Conservation (phyloP, 1,140 invertebrate genomes). For the Brachionus paranguensis region DNA sequence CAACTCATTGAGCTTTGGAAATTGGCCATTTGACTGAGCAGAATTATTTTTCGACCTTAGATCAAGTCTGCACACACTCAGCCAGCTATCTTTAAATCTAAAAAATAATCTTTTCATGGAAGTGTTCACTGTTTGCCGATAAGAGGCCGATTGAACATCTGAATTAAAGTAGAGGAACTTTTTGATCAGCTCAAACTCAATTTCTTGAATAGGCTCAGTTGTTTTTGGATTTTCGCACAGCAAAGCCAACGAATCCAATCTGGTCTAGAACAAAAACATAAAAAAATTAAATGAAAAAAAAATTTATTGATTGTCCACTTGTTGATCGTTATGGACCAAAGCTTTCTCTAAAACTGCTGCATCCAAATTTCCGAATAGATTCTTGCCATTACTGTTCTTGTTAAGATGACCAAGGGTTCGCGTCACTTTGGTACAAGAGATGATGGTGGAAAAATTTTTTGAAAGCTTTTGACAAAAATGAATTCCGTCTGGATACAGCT, state of each 20-base stretch:
- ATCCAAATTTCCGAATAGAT: neutral
- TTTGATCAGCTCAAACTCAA: slow-evolving; percentile 64
- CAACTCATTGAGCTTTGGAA: neutral
- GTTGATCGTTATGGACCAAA: neutral
- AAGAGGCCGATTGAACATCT: slow-evolving; percentile 61
- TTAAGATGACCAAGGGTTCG: neutral
- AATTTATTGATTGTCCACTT: neutral
- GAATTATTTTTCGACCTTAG: neutral
- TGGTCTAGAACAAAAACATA: slow-evolving; percentile 42
- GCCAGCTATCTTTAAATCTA: slow-evolving; percentile 46
- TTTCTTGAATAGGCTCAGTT: slow-evolving; percentile 61
- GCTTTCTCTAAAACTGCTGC: neutral
- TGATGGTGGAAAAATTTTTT: neutral
- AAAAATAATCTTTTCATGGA: slow-evolving; percentile 51
- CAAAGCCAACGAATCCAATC: slow-evolving; percentile 59
- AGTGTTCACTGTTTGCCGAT: slow-evolving; percentile 49
- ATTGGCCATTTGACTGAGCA: neutral
- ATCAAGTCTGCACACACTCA: slow-evolving; percentile 38
- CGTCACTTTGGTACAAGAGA: neutral
- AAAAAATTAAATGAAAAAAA: neutral
- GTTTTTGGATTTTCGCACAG: slow-evolving; percentile 67
- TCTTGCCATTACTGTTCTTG: neutral
- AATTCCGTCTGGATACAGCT: slow-evolving; percentile 14
- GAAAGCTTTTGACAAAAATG: slow-evolving; percentile 8
- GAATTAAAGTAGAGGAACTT: slow-evolving; percentile 64